Evolutionary conservation across 2,888 invertebrate genomes (phyloP).

Genomic region (Drosophila testacea): DNA sequence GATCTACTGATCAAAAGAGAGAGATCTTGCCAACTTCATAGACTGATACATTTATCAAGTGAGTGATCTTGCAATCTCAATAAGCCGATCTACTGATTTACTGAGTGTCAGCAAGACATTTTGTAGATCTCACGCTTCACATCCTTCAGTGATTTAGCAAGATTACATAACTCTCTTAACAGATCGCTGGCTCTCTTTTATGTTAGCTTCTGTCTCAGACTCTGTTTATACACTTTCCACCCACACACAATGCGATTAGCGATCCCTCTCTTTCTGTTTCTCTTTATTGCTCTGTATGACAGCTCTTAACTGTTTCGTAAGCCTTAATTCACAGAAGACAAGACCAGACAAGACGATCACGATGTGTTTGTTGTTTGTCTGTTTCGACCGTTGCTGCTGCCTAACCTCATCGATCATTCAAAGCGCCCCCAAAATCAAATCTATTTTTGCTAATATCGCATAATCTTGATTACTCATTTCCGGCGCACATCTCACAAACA

Average conservation of each 20-base stretch:
- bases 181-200: constrained; percentile 10
- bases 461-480: constrained; percentile 80
- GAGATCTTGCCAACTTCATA: constrained; percentile 12
- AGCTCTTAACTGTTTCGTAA: constrained; percentile 53
- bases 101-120: constrained; percentile 18
- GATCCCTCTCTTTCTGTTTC: constrained; percentile 11
- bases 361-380: constrained; percentile 24
- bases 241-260: constrained; percentile 32
- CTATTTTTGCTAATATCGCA: constrained; percentile 77
- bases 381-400: constrained; percentile 56
- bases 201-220: constrained; percentile 20
- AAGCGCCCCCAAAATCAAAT: constrained; percentile 72
- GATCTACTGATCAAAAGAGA: constrained; percentile 19
- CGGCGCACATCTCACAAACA: constrained; percentile 70
- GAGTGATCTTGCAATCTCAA: constrained; percentile 7
- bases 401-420: constrained; percentile 69
- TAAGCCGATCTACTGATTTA: constrained; percentile 12
- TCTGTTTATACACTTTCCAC: constrained; percentile 19
- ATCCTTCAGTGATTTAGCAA: neutral
- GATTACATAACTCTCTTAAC: constrained; percentile 15
- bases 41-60: constrained; percentile 6
- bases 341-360: constrained; percentile 35
- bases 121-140: neutral
- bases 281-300: neutral
- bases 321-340: constrained; percentile 34